Percentiles rank a stretch among this genome's conserved stretches.
phyloP scores from a whole-genome alignment of 2,888 invertebrate genomes.

The Rhogogaster chlorosoma region DNA sequence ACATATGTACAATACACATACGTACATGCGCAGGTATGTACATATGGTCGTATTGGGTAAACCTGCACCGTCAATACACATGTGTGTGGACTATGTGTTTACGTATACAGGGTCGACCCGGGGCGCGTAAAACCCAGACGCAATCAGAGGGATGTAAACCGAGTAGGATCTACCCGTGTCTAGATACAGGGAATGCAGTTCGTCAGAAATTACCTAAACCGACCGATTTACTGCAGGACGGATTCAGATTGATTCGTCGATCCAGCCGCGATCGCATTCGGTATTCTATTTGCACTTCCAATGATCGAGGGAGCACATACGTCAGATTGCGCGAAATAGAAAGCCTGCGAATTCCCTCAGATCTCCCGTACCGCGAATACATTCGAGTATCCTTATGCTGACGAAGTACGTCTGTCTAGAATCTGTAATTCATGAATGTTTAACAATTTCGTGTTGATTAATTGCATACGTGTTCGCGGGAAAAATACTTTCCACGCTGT shows the following conservation, averaged over 20 bases:
- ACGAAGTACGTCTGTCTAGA: background rate
- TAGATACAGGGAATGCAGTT: background rate
- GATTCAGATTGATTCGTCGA: background rate
- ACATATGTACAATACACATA: background rate
- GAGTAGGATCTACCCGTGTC: background rate
- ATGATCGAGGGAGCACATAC: background rate
- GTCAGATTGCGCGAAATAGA: too few species aligned
- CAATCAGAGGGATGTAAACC: constrained; percentile 17
- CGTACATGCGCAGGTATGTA: background rate
- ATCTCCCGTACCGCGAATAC: background rate
- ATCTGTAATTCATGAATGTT: too few species aligned
- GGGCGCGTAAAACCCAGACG: background rate
- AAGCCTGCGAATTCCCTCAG: background rate
- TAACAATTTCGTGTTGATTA: background rate
- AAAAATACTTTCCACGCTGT: background rate
- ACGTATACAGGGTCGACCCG: background rate
- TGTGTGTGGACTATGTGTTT: background rate
- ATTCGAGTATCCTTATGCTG: background rate
- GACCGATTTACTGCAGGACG: background rate
- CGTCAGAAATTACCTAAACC: background rate
- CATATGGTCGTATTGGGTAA: background rate
- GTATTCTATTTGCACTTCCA: background rate
- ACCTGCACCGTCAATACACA: background rate
- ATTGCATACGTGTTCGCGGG: background rate
- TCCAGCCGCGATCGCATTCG: background rate